Evolutionary conservation across 2,113 vertebrate species (phyloP), one percentile per base, ranked within the genome.

Genomic region (Dermatemys mawii): DNA sequence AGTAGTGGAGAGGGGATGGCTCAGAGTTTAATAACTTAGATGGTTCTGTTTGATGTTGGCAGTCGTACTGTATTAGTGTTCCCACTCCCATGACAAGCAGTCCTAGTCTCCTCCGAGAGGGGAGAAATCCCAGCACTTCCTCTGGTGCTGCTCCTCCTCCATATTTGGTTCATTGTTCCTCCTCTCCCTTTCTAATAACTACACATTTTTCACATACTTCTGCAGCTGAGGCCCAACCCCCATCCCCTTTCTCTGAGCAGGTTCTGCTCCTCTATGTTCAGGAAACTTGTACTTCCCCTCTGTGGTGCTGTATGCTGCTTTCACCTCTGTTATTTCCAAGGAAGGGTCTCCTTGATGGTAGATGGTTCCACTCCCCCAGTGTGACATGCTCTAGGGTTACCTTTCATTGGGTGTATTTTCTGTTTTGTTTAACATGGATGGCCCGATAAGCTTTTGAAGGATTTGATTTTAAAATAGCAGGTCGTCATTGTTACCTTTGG

Each of bases 11-110:
- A 63, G 60, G 5, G 14, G 16, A 63, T 32, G 41, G 51, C 75
- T 24, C 41, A 27, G 1, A 0, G 29, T 51, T 87, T 80, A 16
- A 50, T 4, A 1, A 3, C 51, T 48, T 0, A 11, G 51, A 27
- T 4, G 26, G 54, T 27, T 55, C 54, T 55, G 54, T 55, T 84
- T 24, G 67, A 2, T 46, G 44, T 81, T 35, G 78, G 3, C 29
- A 73, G 24, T 85, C 32, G 10, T 32, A 12, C 76, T 13, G 21
- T 24, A 27, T 67, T 35, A 3, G 35, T 75, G 35, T 11, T 78
- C 88, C 55, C 21, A 57, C 87, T 10, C 2, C 2, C 44, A 27
- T 32, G 29, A 57, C 73, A 79, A 38, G 19, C 8, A 13, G 70
- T 86, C 81, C n/a, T n/a, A 63, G 90, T 51, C 55, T 29, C 53